These are phyloP conservation scores for Nanorana parkeri DNA, from an alignment of 2,113 vertebrate genomes.

Conservation along the genomic window DNA sequence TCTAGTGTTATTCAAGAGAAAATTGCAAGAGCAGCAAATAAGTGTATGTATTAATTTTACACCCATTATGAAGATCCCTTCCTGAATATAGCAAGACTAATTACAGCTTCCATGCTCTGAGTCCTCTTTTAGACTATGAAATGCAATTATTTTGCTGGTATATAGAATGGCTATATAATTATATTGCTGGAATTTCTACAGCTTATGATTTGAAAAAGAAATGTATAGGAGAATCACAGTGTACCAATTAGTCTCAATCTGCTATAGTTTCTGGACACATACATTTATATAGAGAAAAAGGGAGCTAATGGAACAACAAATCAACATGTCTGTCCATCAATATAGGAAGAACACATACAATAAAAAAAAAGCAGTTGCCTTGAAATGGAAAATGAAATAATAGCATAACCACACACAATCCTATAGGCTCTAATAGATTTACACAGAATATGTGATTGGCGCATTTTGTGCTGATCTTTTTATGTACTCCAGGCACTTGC, in stretches of 20 bases:
- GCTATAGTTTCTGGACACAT: slow-evolving; percentile 24
- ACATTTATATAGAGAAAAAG: slow-evolving; percentile 4
- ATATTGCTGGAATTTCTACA: slow-evolving; percentile 43
- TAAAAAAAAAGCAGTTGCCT: too few species aligned
- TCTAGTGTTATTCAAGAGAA: slow-evolving; percentile 8
- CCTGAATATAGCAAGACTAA: slow-evolving; percentile 45
- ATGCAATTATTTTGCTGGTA: slow-evolving; percentile 55
- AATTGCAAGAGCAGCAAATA: slow-evolving; percentile 44
- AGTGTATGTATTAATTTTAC: slow-evolving; percentile 38
- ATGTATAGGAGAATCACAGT: slow-evolving; percentile 18
- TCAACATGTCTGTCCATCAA: neutral
- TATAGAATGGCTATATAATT: slow-evolving; percentile 53
- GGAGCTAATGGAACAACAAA: too few species aligned
- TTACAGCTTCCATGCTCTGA: slow-evolving; percentile 45
- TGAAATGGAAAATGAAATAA: too few species aligned
- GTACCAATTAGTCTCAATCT: slow-evolving; percentile 46
- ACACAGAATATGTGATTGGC: too few species aligned
- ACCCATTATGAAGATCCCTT: slow-evolving; percentile 41
- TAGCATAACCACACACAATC: too few species aligned
- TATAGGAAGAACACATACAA: too few species aligned
- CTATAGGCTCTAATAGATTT: too few species aligned
- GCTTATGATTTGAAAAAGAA: slow-evolving; percentile 24
- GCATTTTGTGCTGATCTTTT: too few species aligned
- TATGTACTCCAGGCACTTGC: too few species aligned
- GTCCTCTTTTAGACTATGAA: slow-evolving; percentile 44